Percentiles rank a stretch among this genome's conserved stretches.
Conservation (phyloP, 1,140 invertebrate genomes). For the Samia ricini region DNA sequence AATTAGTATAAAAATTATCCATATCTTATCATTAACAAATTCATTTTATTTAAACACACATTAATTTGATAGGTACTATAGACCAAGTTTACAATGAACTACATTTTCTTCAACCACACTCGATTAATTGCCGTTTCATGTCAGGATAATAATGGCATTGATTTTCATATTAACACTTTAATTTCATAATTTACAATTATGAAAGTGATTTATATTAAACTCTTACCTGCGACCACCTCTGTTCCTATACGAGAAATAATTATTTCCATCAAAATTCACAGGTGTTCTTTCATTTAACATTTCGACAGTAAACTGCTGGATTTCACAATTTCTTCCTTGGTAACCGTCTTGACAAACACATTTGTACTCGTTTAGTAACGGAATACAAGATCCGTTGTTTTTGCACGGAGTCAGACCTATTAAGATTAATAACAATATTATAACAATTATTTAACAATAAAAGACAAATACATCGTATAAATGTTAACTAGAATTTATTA, state of each 20-base stretch:
- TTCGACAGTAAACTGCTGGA: slow-evolving; percentile 64
- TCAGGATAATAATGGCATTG: no score
- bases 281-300: slow-evolving; percentile 69
- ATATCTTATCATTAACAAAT: neutral
- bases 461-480: no score
- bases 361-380: slow-evolving; percentile 77
- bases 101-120: no score
- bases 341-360: slow-evolving; percentile 69
- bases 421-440: neutral
- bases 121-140: no score
- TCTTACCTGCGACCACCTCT: slow-evolving; percentile 71
- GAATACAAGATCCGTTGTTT: slow-evolving; percentile 83
- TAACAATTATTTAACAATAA: neutral
- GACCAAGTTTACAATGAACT: no score
- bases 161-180: no score
- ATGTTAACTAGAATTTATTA: no score
- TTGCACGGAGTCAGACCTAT: slow-evolving; percentile 79
- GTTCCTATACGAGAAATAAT: slow-evolving; percentile 74
- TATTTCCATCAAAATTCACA: slow-evolving; percentile 72
- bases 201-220: neutral
- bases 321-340: slow-evolving; percentile 73
- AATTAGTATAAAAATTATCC: slow-evolving; percentile 4
- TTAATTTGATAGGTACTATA: no score
- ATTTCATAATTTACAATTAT: neutral
- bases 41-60: neutral